These are phyloP conservation scores for Halictus quadricinctus DNA, from an alignment of 2,888 invertebrate genomes.

Conservation along the genomic window DNA sequence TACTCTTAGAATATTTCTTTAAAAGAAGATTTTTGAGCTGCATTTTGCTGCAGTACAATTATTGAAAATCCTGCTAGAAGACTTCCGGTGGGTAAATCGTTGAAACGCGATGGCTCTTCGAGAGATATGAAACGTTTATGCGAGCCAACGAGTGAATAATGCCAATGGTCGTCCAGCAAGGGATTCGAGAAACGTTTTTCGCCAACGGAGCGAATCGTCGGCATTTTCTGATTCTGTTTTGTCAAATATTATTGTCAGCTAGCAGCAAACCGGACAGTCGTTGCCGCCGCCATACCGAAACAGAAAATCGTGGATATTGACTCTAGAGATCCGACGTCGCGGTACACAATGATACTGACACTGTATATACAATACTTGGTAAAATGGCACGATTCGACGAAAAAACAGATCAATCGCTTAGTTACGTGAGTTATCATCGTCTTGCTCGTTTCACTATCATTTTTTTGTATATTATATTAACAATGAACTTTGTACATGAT, in stretches of 20 bases:
- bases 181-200: constrained; percentile 23
- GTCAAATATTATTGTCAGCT: constrained; percentile 76
- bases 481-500: constrained; percentile 79
- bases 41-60: neutral
- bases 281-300: constrained; percentile 68
- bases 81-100: neutral
- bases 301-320: constrained; percentile 64
- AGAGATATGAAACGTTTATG: neutral
- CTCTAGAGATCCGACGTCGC: constrained; percentile 61
- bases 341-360: constrained; percentile 57
- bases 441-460: constrained; percentile 58
- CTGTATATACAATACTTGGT: constrained; percentile 77
- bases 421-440: constrained; percentile 46
- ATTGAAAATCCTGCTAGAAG: neutral
- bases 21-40: neutral
- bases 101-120: neutral
- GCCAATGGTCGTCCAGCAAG: constrained; percentile 30
- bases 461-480: constrained; percentile 63
- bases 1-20: neutral
- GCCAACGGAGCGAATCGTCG: constrained; percentile 25
- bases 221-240: constrained; percentile 51
- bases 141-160: constrained; percentile 52
- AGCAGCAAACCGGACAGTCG: constrained; percentile 68
- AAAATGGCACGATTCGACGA: constrained; percentile 79
- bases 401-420: constrained; percentile 72